Evolutionary conservation across 2,888 invertebrate genomes (phyloP).

Genomic region (Aelia acuminata): DNA sequence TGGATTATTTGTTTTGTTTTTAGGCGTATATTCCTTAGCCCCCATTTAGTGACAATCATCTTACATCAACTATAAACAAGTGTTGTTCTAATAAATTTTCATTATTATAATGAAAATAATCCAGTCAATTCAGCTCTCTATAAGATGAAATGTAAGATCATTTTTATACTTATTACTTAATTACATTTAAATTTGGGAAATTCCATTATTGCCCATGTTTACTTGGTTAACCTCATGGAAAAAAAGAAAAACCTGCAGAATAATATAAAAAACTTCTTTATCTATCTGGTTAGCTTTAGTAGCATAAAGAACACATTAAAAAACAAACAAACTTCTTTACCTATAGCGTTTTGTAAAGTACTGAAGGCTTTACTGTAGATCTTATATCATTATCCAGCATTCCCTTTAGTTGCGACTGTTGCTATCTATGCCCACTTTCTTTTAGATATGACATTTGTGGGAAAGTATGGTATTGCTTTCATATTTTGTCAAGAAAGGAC

Average conservation of each 20-base stretch:
- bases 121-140: background rate
- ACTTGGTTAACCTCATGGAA: background rate
- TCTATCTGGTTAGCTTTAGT: too few relatives aligned
- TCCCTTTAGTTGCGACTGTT: too few relatives aligned
- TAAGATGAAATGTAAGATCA: constrained; percentile 37
- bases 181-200: background rate
- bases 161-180: background rate
- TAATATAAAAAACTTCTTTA: background rate
- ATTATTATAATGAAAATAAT: constrained; percentile 11
- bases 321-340: too few relatives aligned
- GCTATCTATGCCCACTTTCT: too few relatives aligned
- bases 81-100: background rate
- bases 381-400: too few relatives aligned
- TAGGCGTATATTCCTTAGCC: background rate
- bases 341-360: too few relatives aligned
- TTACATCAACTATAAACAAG: background rate
- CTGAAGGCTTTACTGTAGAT: too few relatives aligned
- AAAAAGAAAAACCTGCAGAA: background rate
- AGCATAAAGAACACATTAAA: too few relatives aligned
- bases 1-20: background rate
- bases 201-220: background rate
- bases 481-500: too few relatives aligned
- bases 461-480: too few relatives aligned
- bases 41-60: background rate
- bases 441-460: too few relatives aligned